phyloP scores from a whole-genome alignment of 2,113 vertebrate species.

The Emydura subglobosa region DNA sequence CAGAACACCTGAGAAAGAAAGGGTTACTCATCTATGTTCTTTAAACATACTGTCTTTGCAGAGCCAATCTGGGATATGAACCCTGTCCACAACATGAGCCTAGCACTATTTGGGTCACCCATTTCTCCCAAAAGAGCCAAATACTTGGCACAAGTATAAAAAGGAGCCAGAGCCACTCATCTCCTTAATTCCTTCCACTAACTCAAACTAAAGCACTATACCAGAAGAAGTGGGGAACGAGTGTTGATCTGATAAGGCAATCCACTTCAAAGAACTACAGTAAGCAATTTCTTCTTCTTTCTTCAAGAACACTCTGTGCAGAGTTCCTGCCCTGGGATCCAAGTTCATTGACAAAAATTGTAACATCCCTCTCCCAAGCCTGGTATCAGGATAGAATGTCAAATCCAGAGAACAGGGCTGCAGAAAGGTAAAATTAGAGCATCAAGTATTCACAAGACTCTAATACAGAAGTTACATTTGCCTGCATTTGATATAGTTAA shows the following conservation, averaged over 20 bases:
- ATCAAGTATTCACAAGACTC: neutral
- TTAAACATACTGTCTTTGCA: neutral
- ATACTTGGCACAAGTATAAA: neutral
- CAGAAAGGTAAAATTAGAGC: neutral
- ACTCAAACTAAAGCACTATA: neutral
- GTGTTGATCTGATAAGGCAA: neutral
- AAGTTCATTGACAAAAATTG: neutral
- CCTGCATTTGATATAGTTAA: neutral
- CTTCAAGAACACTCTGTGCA: neutral
- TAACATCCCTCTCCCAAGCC: neutral
- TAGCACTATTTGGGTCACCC: no score
- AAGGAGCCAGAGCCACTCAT: neutral
- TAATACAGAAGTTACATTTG: neutral
- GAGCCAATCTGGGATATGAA: neutral
- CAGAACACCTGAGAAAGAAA: neutral
- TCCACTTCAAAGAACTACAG: neutral
- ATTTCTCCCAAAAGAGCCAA: neutral
- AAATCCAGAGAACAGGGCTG: neutral
- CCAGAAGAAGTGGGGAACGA: neutral
- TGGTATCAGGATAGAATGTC: neutral
- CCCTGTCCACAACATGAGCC: no score
- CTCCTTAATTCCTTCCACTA: neutral
- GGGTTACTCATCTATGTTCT: neutral
- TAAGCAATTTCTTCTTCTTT: neutral
- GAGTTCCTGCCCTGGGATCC: neutral